A percentile compares a stretch with the other conserved stretches of the same genome.
phyloP scores from a whole-genome alignment of 1,140 invertebrate genomes.

The Ladona fulva region DNA sequence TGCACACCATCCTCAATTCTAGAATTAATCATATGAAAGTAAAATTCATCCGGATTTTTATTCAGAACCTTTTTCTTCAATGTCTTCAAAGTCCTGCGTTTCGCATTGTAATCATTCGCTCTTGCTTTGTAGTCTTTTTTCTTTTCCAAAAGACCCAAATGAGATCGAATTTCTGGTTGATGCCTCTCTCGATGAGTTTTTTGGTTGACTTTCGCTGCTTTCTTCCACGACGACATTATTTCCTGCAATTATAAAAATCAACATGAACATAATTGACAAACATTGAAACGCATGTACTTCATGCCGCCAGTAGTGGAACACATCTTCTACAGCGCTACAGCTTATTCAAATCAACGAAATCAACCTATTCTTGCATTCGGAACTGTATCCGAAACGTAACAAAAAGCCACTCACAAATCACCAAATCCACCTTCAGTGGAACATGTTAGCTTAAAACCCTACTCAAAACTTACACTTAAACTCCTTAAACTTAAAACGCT shows the following conservation, averaged over 20 bases:
- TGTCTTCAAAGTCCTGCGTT: conserved; percentile 72
- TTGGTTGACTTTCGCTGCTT: conserved; percentile 74
- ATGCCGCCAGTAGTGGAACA: too few species aligned
- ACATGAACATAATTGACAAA: too few species aligned
- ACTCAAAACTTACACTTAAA: too few species aligned
- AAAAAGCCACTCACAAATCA: too few species aligned
- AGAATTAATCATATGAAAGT: conserved; percentile 96
- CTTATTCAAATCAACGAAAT: too few species aligned
- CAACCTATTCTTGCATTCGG: too few species aligned
- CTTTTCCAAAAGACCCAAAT: conserved; percentile 87
- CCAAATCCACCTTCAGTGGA: too few species aligned
- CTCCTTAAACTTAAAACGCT: too few species aligned
- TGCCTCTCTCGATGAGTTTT: conserved; percentile 79
- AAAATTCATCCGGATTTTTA: conserved; percentile 95
- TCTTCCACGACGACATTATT: conserved; percentile 83
- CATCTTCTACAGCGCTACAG: too few species aligned
- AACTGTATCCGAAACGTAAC: too few species aligned
- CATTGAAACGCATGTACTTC: too few species aligned
- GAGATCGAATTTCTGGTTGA: conserved; percentile 67
- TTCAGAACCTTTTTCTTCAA: conserved; percentile 76
- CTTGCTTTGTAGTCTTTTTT: conserved; percentile 90
- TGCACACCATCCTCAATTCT: conserved; percentile 56
- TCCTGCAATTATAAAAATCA: not conserved
- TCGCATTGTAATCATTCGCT: conserved; percentile 73
- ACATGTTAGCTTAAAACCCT: too few species aligned